Evolutionary conservation across 2,888 invertebrate genomes (phyloP), one percentile per base, ranked within the genome.

Genomic region (Cataglyphis altisquamis): DNA sequence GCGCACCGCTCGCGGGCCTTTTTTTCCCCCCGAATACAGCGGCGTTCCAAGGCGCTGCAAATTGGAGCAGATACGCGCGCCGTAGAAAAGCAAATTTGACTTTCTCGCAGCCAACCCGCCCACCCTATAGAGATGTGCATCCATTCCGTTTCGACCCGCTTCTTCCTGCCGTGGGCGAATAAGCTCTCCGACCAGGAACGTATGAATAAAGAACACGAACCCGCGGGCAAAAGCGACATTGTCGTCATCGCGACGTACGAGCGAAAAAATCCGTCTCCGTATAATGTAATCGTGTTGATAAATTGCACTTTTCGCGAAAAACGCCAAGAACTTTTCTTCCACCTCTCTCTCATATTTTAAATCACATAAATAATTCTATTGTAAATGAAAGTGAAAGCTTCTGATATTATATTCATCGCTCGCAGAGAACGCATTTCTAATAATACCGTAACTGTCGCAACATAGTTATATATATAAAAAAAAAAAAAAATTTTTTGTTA

Each of bases 151-250:
- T 55, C 39, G 36, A 60, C 72, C 70, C 32, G 60, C 32, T 60
- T 72, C 55, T 63, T 48, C 29, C 29, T 52, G 48, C n/a, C 68
- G 66, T 67, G 77, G 83, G 72, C 81, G 86, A 86, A 90, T 90
- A 90, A 90, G 87, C 88, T 89, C 87, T 90, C 86, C 84, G 87
- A 89, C 67, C 89, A 87, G 90, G 89, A 87, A 87, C 87, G 88
- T 90, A 92, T 92, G 91, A 91, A 92, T 92, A 92, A 92, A 90
- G 90, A 88, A 91, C 45, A 73, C 67, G 88, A 67, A 75, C 92
- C 91, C 90, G 87, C 84, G 75, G 91, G 91, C 86, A 81, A 85
- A 82, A 75, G 84, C 82, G 73, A 78, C 87, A 91, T 92, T 92
- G 90, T 92, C 90, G 87, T 85, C 84, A 83, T 86, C 81, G 9